These are phyloP conservation scores for Plodia interpunctella DNA, from an alignment of 1,140 invertebrate genomes.

Conservation along the genomic window DNA sequence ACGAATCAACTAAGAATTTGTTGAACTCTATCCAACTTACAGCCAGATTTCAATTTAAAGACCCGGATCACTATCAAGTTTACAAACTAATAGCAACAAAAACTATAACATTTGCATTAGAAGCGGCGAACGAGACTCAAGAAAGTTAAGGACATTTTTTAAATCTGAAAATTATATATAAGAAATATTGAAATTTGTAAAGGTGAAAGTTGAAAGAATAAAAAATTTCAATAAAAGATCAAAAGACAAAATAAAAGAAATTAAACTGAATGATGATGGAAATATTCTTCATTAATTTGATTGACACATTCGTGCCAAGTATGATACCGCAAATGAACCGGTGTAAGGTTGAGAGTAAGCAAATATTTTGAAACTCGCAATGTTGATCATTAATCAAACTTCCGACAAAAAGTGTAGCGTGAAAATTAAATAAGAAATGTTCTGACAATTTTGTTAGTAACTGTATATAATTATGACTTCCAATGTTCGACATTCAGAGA, in stretches of 20 bases:
- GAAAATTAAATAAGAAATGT: conserved; percentile 17
- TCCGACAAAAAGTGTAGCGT: conserved; percentile 19
- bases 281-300: conserved; percentile 14
- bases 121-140: too few relatives aligned
- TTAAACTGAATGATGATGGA: conserved; percentile 6
- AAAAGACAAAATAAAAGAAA: background rate
- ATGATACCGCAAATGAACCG: conserved; percentile 15
- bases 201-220: too few relatives aligned
- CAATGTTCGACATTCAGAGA: too few relatives aligned
- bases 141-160: too few relatives aligned
- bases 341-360: conserved; percentile 1
- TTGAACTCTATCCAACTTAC: conserved; percentile 21
- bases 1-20: conserved; percentile 27
- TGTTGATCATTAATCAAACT: conserved; percentile 26
- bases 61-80: conserved; percentile 24
- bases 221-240: conserved; percentile 4
- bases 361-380: conserved; percentile 22
- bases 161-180: too few relatives aligned
- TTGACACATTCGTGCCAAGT: conserved; percentile 6
- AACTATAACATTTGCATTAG: too few relatives aligned
- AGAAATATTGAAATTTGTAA: too few relatives aligned
- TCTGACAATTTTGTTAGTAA: background rate
- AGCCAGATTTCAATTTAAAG: conserved; percentile 40
- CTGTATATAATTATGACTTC: background rate
- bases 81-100: background rate